Evolutionary conservation across 2,888 invertebrate species (phyloP), one percentile per base, ranked within the genome.

Genomic region (Acrocera orbiculus): DNA sequence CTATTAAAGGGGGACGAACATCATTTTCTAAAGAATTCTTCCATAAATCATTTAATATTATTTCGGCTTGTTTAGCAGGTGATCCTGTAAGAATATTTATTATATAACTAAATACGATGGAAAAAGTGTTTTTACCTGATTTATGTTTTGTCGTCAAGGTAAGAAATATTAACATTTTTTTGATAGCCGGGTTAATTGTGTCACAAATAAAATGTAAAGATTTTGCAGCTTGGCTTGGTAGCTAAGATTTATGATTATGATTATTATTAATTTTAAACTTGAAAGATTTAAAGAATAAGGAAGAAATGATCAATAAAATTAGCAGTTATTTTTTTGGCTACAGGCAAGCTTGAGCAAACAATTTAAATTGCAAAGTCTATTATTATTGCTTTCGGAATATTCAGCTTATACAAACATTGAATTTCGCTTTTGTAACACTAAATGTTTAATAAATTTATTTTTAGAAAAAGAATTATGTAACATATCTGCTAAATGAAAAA

Each of bases 201-300:
- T 73, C 72, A 42, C 70, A 71, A 41, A 73, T 61, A 35, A 59
- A 52, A 44, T 73, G 72, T 41, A 73, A 62, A 4, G 65, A 66
- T 44, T 56, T 60, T 2, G 56, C 58, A 3, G 50, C 44, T 30
- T 43, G 38, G 1, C 49, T 42, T 2, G 57, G 49, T 30, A 58
- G 50, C 59, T 58, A 22, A 9, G 32, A 19, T 19, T 7, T 19
- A 19, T 19, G 19, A 19, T 8, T 7, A 2, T 5, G 19, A 19
- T 19, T 19, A 19, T 19, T 2, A 11, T 23, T 4, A 23, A 23
- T n/a, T 5, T 23, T 8, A 5, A 11, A 11, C 3, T n/a, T n/a
- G n/a, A n/a, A n/a, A n/a, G n/a, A n/a, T n/a, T n/a, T n/a, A n/a
- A n/a, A n/a, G n/a, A n/a, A n/a, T n/a, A n/a, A n/a, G n/a, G n/a